Evolutionary conservation across 2,113 vertebrate species (phyloP).

Genomic region (Microcebus lehilahytsara): DNA sequence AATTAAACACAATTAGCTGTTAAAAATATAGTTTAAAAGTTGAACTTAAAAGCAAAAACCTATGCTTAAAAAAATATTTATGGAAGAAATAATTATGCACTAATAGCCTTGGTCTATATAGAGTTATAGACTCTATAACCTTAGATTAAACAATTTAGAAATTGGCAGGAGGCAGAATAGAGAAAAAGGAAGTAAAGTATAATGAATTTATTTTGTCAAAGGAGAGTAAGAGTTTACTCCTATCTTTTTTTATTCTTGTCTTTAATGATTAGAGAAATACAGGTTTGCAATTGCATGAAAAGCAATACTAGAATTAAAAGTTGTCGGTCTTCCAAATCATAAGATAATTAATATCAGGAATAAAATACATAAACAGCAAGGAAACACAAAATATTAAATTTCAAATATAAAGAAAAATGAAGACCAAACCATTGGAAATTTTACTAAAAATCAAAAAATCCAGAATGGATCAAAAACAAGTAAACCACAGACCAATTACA

Average conservation of each 20-base stretch:
- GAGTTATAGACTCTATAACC: not conserved
- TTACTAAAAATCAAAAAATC: not conserved
- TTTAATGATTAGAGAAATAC: not conserved
- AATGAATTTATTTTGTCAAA: not conserved
- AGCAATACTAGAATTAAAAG: not conserved
- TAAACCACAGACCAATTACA: not conserved
- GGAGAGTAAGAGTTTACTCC: not conserved
- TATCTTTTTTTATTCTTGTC: not conserved
- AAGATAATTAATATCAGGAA: not conserved
- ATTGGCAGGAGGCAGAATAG: not conserved
- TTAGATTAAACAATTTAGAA: slow-evolving; percentile 2
- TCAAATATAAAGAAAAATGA: not conserved
- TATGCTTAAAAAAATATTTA: not conserved
- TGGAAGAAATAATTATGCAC: not conserved
- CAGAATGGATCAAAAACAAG: not conserved
- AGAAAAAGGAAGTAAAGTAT: not conserved
- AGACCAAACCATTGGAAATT: not conserved
- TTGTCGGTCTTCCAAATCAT: not conserved
- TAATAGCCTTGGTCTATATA: not conserved
- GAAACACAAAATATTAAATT: not conserved
- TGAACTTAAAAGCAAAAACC: not conserved
- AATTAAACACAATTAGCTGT: not conserved
- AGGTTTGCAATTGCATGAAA: not conserved
- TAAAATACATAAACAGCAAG: not conserved
- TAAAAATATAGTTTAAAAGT: not conserved